Evolutionary conservation across 2,888 invertebrate genomes (phyloP).

Genomic region (Agrochola macilenta): DNA sequence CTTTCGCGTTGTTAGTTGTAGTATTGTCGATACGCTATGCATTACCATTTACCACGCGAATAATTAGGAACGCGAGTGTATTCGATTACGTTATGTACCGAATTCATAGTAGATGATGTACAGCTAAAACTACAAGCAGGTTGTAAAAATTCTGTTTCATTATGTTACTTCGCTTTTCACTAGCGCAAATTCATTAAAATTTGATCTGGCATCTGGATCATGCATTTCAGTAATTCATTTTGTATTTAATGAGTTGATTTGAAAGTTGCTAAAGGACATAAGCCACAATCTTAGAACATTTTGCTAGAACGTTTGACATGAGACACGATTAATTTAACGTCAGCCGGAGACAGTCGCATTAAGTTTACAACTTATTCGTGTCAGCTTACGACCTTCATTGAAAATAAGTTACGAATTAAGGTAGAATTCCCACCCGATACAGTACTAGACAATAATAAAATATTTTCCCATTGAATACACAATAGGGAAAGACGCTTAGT

Average conservation of each 20-base stretch:
- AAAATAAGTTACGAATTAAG: conserved; percentile 36
- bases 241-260: not conserved
- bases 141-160: conserved; percentile 24
- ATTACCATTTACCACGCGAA: conserved; percentile 31
- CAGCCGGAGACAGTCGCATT: conserved; percentile 28
- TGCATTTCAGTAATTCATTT: not conserved
- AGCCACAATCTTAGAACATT: conserved; percentile 12
- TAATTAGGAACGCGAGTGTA: conserved; percentile 32
- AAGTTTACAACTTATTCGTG: conserved; percentile 52
- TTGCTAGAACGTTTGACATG: conserved; percentile 11
- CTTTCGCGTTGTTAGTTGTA: conserved; percentile 54
- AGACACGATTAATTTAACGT: conserved; percentile 38
- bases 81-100: not conserved
- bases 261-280: not conserved
- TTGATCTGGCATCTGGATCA: not conserved
- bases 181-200: conserved; percentile 3
- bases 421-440: conserved; percentile 44
- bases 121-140: conserved; percentile 16
- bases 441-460: conserved; percentile 40
- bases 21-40: conserved; percentile 39
- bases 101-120: conserved; percentile 18
- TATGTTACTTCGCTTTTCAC: not conserved
- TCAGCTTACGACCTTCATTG: conserved; percentile 30
- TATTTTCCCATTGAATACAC: conserved; percentile 56
- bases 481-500: conserved; percentile 73